phyloP scores from a whole-genome alignment of 2,113 vertebrate genomes.

The Casuarius casuarius region DNA sequence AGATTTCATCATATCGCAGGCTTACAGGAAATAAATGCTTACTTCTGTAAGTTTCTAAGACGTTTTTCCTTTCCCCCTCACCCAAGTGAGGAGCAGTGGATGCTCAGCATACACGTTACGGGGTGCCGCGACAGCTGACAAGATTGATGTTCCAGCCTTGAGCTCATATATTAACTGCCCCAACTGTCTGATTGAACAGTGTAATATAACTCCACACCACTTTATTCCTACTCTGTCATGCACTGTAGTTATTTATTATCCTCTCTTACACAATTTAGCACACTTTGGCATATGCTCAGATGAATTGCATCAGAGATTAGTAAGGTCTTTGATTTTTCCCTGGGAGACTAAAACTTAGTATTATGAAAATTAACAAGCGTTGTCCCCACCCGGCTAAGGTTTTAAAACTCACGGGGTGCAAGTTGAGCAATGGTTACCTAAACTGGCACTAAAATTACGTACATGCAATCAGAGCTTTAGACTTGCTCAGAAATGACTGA shows the following conservation, averaged over 20 bases:
- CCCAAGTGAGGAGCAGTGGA: neutral
- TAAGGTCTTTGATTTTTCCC: slow-evolving; percentile 1
- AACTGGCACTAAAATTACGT: neutral
- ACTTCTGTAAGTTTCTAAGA: neutral
- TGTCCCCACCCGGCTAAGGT: neutral
- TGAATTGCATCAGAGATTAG: slow-evolving; percentile 53
- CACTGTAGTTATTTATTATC: slow-evolving; percentile 65
- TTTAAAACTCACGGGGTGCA: neutral
- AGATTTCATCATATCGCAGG: neutral
- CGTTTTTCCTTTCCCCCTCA: neutral
- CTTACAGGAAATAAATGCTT: neutral
- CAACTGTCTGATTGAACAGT: slow-evolving; percentile 29
- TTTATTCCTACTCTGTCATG: slow-evolving; percentile 28
- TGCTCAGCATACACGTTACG: neutral
- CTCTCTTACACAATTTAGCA: slow-evolving; percentile 25
- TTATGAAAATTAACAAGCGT: slow-evolving; percentile 11
- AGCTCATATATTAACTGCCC: slow-evolving; percentile 52
- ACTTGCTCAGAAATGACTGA: neutral
- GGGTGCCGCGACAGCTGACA: neutral
- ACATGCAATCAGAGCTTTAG: slow-evolving; percentile 13
- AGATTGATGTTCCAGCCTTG: slow-evolving; percentile 29
- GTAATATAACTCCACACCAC: neutral
- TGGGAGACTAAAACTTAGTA: neutral
- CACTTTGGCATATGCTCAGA: slow-evolving; percentile 42
- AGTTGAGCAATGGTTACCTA: neutral